Evolutionary conservation across 2,797 vertebrate genomes (phyloP), one percentile per base, ranked within the genome.

Genomic region (Stomatorhinus walkeri): DNA sequence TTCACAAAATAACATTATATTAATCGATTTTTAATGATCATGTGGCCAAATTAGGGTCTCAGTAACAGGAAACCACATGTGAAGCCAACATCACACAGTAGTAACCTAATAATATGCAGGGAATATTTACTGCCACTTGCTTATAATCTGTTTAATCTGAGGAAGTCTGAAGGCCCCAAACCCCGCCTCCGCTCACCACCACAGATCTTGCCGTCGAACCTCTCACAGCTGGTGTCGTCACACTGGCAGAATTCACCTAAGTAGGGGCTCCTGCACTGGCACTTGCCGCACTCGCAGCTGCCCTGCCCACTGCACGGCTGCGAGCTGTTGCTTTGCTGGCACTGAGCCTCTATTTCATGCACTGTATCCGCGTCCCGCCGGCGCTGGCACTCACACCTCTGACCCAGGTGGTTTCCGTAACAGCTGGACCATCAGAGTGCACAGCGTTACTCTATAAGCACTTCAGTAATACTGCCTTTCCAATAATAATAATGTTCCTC

Each of bases 241-340:
- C 96, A 97, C 56, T 95, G 85, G 85, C 96, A 97, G 88, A 92
- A 91, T 0, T 19, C 19, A 0, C 95, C 96, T 0, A 91, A 92
- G 1, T 93, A 93, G 3, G 89, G 91, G 16, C 90, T 87, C 0
- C 61, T 90, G 91, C 96, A 97, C 68, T 88, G 43, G 89, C 96
- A 97, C 1, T 61, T 91, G 1, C 95, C 96, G 9, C 96, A 97
- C 10, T 94, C 91, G 79, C 96, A 97, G n/a, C 0, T 90, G 1
- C 96, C 96, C 9, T 93, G 94, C 1, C 95, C 95, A 0, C 91
- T 95, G 92, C 96, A 97, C 6, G 90, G 87, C 90, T 87, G 84
- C 0, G 90, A 89, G 3, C 24, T 87, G 10, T 89, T 91, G 2
- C 52, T 54, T 46, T 87, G 49, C 7, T 91, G 93, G 90, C 95